Base-by-base conservation (phyloP, 2,888 invertebrate genomes). In the Xanthorhoe designata region DNA sequence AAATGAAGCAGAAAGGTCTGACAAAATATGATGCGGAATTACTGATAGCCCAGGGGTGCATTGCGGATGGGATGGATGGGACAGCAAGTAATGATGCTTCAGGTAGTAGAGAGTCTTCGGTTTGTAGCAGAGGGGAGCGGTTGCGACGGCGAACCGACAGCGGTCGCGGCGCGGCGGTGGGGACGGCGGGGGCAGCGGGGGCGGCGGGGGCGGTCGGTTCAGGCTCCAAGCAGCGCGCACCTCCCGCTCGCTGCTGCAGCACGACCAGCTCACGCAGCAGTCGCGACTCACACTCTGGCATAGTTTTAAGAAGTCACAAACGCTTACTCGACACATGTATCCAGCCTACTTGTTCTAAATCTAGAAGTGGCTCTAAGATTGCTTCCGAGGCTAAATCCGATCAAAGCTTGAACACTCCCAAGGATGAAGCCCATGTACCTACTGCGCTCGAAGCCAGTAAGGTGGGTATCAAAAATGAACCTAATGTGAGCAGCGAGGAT, bases 21-120 rank as follows among this genome's bases (percentile, higher is more conserved):
- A 97, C 97, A 13, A 97, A 97, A 82, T 98, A 98, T 88, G 98
- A 98, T 88, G 97, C 97, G 8, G 97, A 97, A 85, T 94, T 98
- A 82, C 92, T 98, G 73, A 97, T 97, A 86, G 97, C 97, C 47
- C 96, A 97, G 83, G 96, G 97, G 38, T 96, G 96, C 83, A 95
- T 96, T 84, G 95, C 96, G 58, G 96, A 96, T 85, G 94, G 96
- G 56, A 93, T 92, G 19, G 94, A 95, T 72, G 86, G 88, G 35
- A 71, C 80, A 72, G 75, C 73, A 58, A 80, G 83, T 70, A 91
- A 89, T 76, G 89, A 90, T 64, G 76, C 83, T 61, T 86, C 86
- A 72, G 86, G 91, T 35, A 90, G 93, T 74, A 84, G 93, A 72
- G 94, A 94, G 71, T 92, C 94, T 8, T 92, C 92, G 53, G 83